A percentile compares a stretch with the other conserved stretches of the same genome.
Conservation (phyloP, 2,888 invertebrate genomes). For the Meliscaeva auricollis region DNA sequence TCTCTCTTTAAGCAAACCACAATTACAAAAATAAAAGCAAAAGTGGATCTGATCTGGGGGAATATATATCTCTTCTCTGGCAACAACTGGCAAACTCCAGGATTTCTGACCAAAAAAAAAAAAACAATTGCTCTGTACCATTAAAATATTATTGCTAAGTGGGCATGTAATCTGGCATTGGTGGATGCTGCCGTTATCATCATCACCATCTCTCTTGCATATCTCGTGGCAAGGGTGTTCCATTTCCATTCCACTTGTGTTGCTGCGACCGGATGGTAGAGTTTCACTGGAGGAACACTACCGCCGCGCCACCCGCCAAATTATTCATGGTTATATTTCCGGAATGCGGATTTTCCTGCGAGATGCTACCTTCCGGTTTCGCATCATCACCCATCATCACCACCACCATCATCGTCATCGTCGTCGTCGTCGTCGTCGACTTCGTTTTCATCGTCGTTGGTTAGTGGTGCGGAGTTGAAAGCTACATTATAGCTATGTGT, state of each 20-base stretch:
- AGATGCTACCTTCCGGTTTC: slow-evolving; percentile 70
- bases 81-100: not conserved
- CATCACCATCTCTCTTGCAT: slow-evolving; percentile 19
- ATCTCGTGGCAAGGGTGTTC: slow-evolving; percentile 1
- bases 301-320: slow-evolving; percentile 48
- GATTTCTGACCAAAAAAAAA: slow-evolving; percentile 50
- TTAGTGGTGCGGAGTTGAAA: slow-evolving; percentile 9
- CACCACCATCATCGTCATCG: not conserved
- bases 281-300: slow-evolving; percentile 35
- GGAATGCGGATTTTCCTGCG: slow-evolving; percentile 69
- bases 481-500: slow-evolving; percentile 6
- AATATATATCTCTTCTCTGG: not conserved
- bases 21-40: slow-evolving; percentile 11
- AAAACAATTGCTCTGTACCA: slow-evolving; percentile 55
- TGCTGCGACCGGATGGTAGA: slow-evolving; percentile 31
- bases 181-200: slow-evolving; percentile 51
- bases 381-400: slow-evolving; percentile 23
- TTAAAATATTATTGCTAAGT: slow-evolving; percentile 71
- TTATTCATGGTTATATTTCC: slow-evolving; percentile 73
- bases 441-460: not conserved
- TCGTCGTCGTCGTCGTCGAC: not conserved
- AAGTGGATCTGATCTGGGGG: not conserved
- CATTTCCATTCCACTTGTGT: not conserved
- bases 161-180: slow-evolving; percentile 68
- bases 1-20: slow-evolving; percentile 8